Evolutionary conservation across 2,888 invertebrate genomes (phyloP).

Genomic region (Orthonevra nobilis): DNA sequence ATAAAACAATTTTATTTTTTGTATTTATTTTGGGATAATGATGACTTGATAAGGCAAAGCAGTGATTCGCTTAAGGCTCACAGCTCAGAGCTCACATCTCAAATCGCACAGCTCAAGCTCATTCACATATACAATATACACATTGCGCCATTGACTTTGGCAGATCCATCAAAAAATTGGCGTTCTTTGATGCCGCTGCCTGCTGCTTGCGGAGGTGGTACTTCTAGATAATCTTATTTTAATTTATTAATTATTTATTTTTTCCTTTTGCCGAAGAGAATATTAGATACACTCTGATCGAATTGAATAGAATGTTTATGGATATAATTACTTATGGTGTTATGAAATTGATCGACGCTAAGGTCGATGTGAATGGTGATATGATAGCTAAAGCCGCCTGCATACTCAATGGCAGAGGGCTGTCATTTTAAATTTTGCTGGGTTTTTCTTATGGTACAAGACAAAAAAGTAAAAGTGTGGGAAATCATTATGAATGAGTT

Average conservation of each 20-base stretch:
- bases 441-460: constrained; percentile 14
- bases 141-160: constrained; percentile 53
- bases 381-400: constrained; percentile 33
- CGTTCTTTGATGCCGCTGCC: constrained; percentile 24
- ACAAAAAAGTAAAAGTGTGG: constrained; percentile 43
- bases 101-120: background rate
- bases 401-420: constrained; percentile 22
- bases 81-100: no score
- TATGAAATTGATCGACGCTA: constrained; percentile 58
- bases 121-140: constrained; percentile 22
- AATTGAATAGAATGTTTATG: constrained; percentile 36
- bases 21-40: constrained; percentile 20
- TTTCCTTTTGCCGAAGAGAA: constrained; percentile 33
- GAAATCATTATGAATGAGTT: constrained; percentile 34
- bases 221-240: constrained; percentile 62
- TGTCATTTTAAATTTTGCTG: constrained; percentile 1
- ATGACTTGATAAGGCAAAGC: constrained; percentile 53
- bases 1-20: background rate
- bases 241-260: constrained; percentile 68
- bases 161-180: constrained; percentile 56
- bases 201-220: constrained; percentile 60
- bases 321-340: constrained; percentile 49
- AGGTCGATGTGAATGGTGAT: constrained; percentile 59
- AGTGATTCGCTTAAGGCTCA: constrained; percentile 45
- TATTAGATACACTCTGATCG: constrained; percentile 13